These are phyloP conservation scores for Nephrotoma guestfalica DNA, from an alignment of 2,888 invertebrate genomes.

Conservation along the genomic window DNA sequence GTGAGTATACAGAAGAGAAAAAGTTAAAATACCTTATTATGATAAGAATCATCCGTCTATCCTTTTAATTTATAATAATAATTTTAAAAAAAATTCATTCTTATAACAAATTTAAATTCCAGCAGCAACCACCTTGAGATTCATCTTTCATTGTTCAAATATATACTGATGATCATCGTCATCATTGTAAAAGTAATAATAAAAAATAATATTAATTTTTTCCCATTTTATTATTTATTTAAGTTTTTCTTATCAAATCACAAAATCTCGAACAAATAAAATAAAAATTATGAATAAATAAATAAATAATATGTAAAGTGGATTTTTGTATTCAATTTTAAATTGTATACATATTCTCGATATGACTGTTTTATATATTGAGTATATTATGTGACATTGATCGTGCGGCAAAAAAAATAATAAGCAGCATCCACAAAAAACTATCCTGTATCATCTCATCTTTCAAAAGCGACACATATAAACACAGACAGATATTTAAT, in stretches of 20 bases:
- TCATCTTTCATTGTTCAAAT: background rate
- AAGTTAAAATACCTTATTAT: background rate
- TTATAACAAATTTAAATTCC: background rate
- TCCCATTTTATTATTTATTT: background rate
- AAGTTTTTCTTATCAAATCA: background rate
- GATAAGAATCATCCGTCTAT: background rate
- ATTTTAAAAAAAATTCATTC: background rate
- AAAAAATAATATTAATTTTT: background rate
- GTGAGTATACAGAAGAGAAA: background rate
- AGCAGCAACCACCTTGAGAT: background rate
- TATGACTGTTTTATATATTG: background rate
- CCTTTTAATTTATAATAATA: background rate
- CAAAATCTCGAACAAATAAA: background rate
- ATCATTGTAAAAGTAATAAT: background rate
- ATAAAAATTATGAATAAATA: background rate
- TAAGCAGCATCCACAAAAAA: background rate
- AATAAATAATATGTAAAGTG: background rate
- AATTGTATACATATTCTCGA: background rate
- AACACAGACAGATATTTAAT: background rate
- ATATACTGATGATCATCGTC: background rate
- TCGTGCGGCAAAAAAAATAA: background rate
- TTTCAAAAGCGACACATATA: background rate
- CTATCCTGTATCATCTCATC: background rate
- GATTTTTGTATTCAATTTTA: background rate
- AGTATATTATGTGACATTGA: background rate